Evolutionary conservation across 53 echinoderm and acorn worm species (phyloP).

Genomic region (Paracentrotus lividus): DNA sequence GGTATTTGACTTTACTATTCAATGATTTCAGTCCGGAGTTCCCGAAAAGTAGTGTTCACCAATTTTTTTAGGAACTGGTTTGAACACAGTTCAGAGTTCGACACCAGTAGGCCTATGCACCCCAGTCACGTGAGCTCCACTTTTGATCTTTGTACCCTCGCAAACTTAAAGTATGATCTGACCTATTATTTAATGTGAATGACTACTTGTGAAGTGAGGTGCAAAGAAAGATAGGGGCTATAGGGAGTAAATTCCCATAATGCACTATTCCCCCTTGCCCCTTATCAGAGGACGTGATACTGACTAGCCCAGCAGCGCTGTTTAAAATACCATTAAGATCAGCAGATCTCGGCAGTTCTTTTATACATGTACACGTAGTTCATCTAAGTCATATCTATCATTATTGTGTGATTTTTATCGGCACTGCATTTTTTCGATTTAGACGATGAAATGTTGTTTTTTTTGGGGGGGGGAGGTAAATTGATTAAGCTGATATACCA

Average conservation of each 20-base stretch:
- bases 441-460: background rate
- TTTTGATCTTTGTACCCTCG: too few species aligned
- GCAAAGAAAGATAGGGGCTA: background rate
- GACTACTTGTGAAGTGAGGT: background rate
- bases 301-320: background rate
- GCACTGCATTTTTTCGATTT: background rate
- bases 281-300: background rate
- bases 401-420: slow-evolving; percentile 52
- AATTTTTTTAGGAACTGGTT: too few species aligned
- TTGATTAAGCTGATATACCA: background rate
- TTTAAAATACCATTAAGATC: slow-evolving; percentile 50
- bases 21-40: too few species aligned
- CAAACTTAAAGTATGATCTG: too few species aligned
- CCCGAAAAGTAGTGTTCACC: too few species aligned
- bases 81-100: too few species aligned
- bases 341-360: background rate
- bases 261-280: background rate
- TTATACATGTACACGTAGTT: too few species aligned
- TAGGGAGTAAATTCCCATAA: background rate
- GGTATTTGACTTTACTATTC: too few species aligned
- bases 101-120: too few species aligned
- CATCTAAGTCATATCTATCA: slow-evolving; percentile 49
- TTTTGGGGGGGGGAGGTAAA: background rate
- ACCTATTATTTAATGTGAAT: too few species aligned
- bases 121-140: too few species aligned